These are phyloP conservation scores for Corella eumyota DNA, from an alignment of 23 tunicate species.

Conservation along the genomic window DNA sequence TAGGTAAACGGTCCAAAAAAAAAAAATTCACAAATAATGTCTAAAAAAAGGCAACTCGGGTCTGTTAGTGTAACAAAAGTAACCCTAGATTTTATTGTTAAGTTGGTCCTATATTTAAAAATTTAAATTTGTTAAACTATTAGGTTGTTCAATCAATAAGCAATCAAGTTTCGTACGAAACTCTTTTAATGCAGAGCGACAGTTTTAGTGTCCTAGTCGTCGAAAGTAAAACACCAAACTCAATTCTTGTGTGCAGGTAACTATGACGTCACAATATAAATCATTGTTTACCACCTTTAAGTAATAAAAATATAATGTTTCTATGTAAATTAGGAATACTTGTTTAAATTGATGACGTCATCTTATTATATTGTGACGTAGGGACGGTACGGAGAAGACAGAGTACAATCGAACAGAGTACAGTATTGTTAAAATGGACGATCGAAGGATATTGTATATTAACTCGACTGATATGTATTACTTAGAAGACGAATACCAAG, in stretches of 20 bases:
- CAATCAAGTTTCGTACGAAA: slow-evolving; percentile 12
- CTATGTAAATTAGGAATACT: no score
- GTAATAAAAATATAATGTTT: no score
- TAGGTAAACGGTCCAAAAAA: no score
- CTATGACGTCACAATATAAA: no score
- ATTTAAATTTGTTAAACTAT: neutral
- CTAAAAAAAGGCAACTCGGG: no score
- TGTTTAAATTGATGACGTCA: no score
- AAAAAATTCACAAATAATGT: no score
- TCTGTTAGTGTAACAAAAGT: no score
- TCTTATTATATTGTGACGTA: neutral
- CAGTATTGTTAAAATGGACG: slow-evolving; percentile 15
- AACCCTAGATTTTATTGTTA: no score
- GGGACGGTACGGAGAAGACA: slow-evolving; percentile 19
- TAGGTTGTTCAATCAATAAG: slow-evolving; percentile 25
- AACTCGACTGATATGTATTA: slow-evolving; percentile 32
- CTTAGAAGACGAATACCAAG: slow-evolving; percentile 64
- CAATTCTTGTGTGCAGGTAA: slow-evolving; percentile 5
- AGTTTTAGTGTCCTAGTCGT: slow-evolving; percentile 25
- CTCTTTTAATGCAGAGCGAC: slow-evolving; percentile 21
- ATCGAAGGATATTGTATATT: slow-evolving; percentile 13
- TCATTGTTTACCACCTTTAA: no score
- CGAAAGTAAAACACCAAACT: neutral
- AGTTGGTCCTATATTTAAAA: no score
- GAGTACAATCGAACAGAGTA: slow-evolving; percentile 31